Percentiles rank a stretch among this genome's conserved stretches.
Conservation (phyloP, 1,140 invertebrate genomes). For the Drosophila funebris region DNA sequence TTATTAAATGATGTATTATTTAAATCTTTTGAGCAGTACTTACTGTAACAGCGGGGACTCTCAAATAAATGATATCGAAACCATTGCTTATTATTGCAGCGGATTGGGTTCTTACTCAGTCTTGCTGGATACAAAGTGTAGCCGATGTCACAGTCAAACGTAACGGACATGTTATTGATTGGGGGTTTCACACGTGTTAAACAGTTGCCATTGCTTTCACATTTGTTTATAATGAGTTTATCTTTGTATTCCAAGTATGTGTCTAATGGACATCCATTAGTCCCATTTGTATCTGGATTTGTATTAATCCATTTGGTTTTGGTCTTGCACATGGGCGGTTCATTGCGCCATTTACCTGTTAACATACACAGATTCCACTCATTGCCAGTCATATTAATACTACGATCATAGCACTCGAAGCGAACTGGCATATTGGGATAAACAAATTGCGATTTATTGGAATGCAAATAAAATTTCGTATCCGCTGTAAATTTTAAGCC, state of each 20-base stretch:
- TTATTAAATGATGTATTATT: no score
- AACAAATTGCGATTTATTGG: background rate
- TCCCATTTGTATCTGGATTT: constrained; percentile 25
- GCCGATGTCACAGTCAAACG: background rate
- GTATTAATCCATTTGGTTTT: background rate
- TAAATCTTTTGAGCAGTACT: background rate
- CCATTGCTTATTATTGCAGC: accelerated
- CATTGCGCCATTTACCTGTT: background rate
- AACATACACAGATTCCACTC: constrained; percentile 23
- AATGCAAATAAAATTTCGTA: background rate
- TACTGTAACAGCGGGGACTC: constrained; percentile 9
- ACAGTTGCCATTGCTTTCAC: background rate
- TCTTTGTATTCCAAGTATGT: background rate
- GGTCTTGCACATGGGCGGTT: background rate
- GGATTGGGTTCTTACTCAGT: background rate
- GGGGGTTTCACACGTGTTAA: background rate
- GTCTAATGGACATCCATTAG: constrained; percentile 20
- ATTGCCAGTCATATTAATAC: accelerated
- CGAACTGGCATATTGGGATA: constrained; percentile 18
- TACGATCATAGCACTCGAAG: background rate
- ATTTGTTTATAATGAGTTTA: background rate
- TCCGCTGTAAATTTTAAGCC: background rate
- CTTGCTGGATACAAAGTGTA: background rate
- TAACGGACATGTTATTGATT: background rate
- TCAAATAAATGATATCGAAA: background rate